Evolutionary conservation across 2,797 vertebrate genomes (phyloP), one percentile per base, ranked within the genome.

Genomic region (Danio tinwini): DNA sequence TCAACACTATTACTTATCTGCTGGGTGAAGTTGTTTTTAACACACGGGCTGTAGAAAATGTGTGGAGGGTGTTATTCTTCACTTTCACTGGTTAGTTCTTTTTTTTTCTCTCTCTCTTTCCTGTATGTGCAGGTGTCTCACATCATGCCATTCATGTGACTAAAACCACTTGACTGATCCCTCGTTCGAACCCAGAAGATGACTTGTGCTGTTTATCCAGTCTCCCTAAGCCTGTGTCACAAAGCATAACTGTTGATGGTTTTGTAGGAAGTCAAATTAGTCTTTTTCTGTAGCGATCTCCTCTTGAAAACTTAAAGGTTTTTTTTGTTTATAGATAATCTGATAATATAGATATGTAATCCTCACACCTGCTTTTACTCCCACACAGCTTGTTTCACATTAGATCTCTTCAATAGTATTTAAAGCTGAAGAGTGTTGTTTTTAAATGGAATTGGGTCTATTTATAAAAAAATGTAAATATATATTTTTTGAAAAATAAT

Each of bases 1-100:
- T 78, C 59, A 78, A 86, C 62, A 80, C 81, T 76, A 71, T 88
- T 81, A 7, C 47, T 84, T 81, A 59, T 82, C 81, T 76, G 84
- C 71, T 79, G 83, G 78, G 13, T 56, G 55, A 63, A 55, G 61
- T 21, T 77, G 82, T 63, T 83, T 77, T 44, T 58, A 62, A 19
- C 58, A 17, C 5, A 13, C 70, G 61, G 40, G 53, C 62, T 69
- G 56, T 45, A 71, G 70, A 85, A 50, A 74, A 81, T 65, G 70
- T 39, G 55, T 52, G 19, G 58, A 59, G 58, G 29, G 10, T 13
- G 29, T 72, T 40, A 19, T 74, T 56, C n/a, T 61, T 44, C 8
- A 5, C 40, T 73, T 73, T 84, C 65, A 37, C 58, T 29, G 37
- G 47, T 45, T 12, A n/a, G 37, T 72, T 81, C 21, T 74, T 59